Evolutionary conservation across 2,113 vertebrate genomes (phyloP).

Genomic region (Larimichthys crocea): DNA sequence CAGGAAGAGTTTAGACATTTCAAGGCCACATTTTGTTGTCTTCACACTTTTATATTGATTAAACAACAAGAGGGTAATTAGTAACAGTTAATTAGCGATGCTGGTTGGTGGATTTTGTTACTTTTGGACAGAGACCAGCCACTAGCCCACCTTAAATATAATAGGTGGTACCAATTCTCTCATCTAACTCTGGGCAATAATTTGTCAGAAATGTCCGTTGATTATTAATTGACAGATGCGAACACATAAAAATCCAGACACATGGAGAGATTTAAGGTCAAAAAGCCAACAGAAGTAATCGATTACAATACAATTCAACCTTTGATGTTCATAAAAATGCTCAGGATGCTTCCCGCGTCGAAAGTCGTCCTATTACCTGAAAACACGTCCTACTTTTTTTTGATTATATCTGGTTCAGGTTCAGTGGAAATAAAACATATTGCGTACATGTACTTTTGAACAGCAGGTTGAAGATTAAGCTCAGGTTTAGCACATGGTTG

Average conservation of each 20-base stretch:
- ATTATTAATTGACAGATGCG: too few species aligned
- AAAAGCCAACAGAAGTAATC: background rate
- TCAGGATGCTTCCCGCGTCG: background rate
- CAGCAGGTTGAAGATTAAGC: constrained; percentile 51
- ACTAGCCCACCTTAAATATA: too few species aligned
- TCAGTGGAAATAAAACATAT: background rate
- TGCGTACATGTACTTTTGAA: background rate
- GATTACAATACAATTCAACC: background rate
- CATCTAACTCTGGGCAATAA: too few species aligned
- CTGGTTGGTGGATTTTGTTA: background rate
- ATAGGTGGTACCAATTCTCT: too few species aligned
- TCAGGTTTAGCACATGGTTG: constrained; percentile 38
- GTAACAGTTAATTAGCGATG: too few species aligned
- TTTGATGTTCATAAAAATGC: too few species aligned
- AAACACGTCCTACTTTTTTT: background rate
- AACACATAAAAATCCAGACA: background rate
- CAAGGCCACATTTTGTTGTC: background rate
- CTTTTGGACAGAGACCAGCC: background rate
- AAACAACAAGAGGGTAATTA: background rate
- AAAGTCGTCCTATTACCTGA: background rate
- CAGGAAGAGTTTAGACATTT: background rate
- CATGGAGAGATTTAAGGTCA: background rate
- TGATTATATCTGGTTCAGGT: background rate
- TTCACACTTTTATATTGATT: background rate
- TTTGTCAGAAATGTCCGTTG: too few species aligned